Evolutionary conservation across 2,797 vertebrate genomes (phyloP), one percentile per base, ranked within the genome.

Genomic region (Channallabes apus): DNA sequence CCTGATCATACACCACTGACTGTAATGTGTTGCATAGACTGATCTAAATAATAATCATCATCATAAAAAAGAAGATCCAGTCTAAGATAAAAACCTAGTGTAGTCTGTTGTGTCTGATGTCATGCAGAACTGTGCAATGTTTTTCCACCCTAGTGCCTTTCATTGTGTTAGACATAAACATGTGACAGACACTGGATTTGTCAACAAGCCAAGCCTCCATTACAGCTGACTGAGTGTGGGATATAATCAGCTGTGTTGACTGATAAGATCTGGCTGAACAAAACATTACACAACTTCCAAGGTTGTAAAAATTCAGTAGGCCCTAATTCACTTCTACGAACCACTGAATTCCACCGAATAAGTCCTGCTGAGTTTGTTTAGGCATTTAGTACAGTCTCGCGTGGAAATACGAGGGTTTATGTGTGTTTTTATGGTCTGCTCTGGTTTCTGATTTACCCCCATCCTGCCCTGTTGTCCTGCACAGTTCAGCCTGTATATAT

Each of bases 151-250:
- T 20, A 20, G 6, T 46, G 18, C 24, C 14, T 69, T 69, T 54
- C 69, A 51, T 46, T 56, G 67, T 59, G 29, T 24, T 64, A 79
- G 54, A 4, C 35, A n/a, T n/a, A n/a, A 51, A 64, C 84, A 72
- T 38, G 82, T 82, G 58, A 73, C 61, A 71, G 17, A 68, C 90
- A 85, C 86, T 54, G 67, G 29, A 73, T 72, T 51, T 92, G 90
- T 91, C 91, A 91, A 90, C 87, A 92, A 87, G 62, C 87, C 62
- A 76, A 75, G 83, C 89, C 84, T 85, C 69, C 80, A 88, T 85
- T 89, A 81, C 88, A 91, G 90, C 89, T 91, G 86, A 87, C 89
- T 91, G 86, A 87, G 87, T 87, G 90, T 90, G 88, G 38, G 78
- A 85, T 1, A 4, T 71, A 65, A 80, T 35, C 80, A 38, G 41